Base-by-base conservation (phyloP, 1,140 invertebrate species). In the Ostrea edulis region DNA sequence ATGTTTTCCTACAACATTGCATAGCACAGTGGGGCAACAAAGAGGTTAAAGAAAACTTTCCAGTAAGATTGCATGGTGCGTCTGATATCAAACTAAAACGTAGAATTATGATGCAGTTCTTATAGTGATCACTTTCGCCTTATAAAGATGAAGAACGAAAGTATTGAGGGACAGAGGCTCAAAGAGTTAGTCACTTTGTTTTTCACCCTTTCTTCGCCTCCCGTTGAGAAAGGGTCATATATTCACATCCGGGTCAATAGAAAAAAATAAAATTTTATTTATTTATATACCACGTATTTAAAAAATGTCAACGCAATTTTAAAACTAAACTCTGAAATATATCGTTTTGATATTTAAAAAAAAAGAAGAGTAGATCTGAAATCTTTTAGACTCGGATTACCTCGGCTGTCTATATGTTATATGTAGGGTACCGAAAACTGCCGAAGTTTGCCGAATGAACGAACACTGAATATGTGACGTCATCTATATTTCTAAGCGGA, bases 1-100 rank as follows among this genome's bases (percentile, higher is more conserved):
- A 77, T 77, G 55, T 77, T 77, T 77, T 35, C 68, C 68, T 77
- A 14, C 68, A 29, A 77, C 68, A 8, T 35, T 77, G 68, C 29
- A 29, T 29, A 35, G 68, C 29, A 29, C 68, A 25, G 68, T 12
- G 68, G 25, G 68, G 68, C 29, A 14, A 77, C 25, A 25, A 29
- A 77, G 25, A 77, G 68, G 68, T 77, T 17, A 14, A 14, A 35
- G 7, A 22, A 29, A 35, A 17, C 12, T 17, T 14, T 29, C 11
- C 11, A 29, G 25, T 35, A 25, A 29, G 68, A 35, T 77, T 25
- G 22, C 68, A 4, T 4, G 2, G 14, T 77, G 25, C 29, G 12
- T 77, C 29, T 77, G 22, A 14, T 77, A 62, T 17, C n/a, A 62
- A 20, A 20, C 14, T 62, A 17, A 20, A 62, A 44, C 35, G 35